Percentiles rank a stretch among this genome's conserved stretches.
These are phyloP conservation scores for Halcyon smyrnensis DNA, from an alignment of 2,797 vertebrate species.

Conservation along the genomic window DNA sequence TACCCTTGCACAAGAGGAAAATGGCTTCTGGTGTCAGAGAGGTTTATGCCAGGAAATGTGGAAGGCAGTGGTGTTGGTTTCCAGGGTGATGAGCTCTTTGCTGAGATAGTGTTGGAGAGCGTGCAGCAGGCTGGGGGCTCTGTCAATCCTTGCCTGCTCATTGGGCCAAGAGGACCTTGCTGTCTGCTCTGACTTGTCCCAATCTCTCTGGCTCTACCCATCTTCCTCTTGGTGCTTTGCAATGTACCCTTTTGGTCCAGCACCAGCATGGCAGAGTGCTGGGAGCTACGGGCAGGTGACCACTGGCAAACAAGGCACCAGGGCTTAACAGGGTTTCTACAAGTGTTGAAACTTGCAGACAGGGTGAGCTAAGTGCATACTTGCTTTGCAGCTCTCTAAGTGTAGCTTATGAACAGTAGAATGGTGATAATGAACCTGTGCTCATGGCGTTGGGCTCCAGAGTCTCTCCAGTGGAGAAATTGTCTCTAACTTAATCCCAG, in stretches of 20 bases:
- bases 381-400: not conserved
- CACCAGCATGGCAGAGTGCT: not conserved
- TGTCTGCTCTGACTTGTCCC: not conserved
- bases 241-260: not conserved
- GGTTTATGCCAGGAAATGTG: not conserved
- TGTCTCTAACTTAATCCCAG: not conserved
- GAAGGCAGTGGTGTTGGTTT: not conserved
- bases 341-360: not conserved
- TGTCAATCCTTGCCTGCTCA: not conserved
- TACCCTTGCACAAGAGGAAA: fast-evolving
- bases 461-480: not conserved
- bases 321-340: not conserved
- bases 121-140: not conserved
- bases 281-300: not conserved
- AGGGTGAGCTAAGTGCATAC: not conserved
- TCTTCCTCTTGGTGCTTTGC: not conserved
- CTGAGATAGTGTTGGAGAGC: not conserved
- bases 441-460: not conserved
- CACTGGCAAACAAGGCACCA: not conserved
- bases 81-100: not conserved
- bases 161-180: not conserved
- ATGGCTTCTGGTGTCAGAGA: not conserved
- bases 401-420: not conserved
- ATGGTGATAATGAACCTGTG: not conserved
- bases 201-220: not conserved